phyloP scores from a whole-genome alignment of 1,140 invertebrate species.

The Platyura marginata region DNA sequence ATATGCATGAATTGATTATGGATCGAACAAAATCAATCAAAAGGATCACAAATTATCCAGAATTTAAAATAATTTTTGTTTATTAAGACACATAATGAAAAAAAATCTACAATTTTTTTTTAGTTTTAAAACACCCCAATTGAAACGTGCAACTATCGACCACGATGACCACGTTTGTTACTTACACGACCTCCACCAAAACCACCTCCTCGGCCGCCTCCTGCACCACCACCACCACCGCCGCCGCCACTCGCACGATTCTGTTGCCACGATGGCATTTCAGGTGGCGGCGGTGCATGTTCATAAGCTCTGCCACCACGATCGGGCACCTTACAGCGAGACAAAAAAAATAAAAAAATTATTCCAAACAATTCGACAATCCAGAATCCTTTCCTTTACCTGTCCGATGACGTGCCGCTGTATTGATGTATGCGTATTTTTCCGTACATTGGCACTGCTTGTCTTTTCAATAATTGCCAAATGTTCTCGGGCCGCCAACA shows the following conservation, averaged over 20 bases:
- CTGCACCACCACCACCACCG: conserved; percentile 10
- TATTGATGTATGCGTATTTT: conserved; percentile 59
- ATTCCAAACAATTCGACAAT: not conserved
- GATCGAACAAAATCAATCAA: not conserved
- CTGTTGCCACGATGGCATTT: conserved; percentile 81
- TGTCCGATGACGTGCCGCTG: conserved; percentile 80
- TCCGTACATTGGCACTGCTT: conserved; percentile 42
- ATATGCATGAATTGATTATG: conserved; percentile 1
- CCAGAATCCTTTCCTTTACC: conserved; percentile 21
- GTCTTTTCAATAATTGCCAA: conserved; percentile 76
- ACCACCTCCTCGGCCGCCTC: conserved; percentile 12
- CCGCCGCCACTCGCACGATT: conserved; percentile 16
- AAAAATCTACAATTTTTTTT: not conserved
- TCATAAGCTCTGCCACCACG: conserved; percentile 78
- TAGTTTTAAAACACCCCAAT: conserved; percentile 3
- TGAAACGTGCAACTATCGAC: conserved; percentile 9
- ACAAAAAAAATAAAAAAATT: conserved; percentile 3
- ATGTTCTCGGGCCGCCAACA: conserved; percentile 67
- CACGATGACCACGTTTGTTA: conserved; percentile 9
- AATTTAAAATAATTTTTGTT: not conserved
- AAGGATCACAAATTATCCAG: no score
- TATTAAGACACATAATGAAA: not conserved
- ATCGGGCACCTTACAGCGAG: conserved; percentile 55
- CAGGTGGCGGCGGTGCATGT: conserved; percentile 76
- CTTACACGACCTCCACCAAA: conserved; percentile 13